A percentile compares a stretch with the other conserved stretches of the same genome.
These are phyloP conservation scores for Vulpes lagopus DNA, from an alignment of 2,113 vertebrate species.

Conservation along the genomic window DNA sequence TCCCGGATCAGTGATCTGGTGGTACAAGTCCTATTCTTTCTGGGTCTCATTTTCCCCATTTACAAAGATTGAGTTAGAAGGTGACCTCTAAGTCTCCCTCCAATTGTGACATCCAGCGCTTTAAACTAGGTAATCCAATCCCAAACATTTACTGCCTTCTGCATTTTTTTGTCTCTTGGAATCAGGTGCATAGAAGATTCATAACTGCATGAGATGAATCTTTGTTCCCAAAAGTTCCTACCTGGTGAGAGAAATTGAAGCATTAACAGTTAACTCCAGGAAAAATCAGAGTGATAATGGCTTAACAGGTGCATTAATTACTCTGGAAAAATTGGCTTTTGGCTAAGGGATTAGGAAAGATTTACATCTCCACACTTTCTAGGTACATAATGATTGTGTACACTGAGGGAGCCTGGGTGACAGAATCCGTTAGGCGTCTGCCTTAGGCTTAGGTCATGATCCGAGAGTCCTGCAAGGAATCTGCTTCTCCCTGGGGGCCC, in stretches of 20 bases:
- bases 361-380: conserved; percentile 1
- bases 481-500: no score
- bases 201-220: conserved; percentile 15
- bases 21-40: neutral
- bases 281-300: neutral
- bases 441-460: no score
- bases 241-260: conserved; percentile 1
- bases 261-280: conserved; percentile 13
- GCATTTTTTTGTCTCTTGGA: neutral
- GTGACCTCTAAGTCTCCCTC: neutral
- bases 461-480: no score
- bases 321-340: conserved; percentile 27
- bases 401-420: neutral
- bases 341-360: conserved; percentile 5
- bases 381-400: neutral
- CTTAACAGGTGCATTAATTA: neutral
- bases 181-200: conserved; percentile 14
- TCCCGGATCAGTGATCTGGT: neutral
- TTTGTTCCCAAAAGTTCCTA: conserved; percentile 55
- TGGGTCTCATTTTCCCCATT: conserved; percentile 14
- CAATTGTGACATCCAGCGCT: neutral
- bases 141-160: conserved; percentile 4
- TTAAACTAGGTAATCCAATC: conserved; percentile 43
- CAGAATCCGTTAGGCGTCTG: no score
- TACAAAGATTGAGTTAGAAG: conserved; percentile 48